Evolutionary conservation across 2,113 vertebrate genomes (phyloP).

Genomic region (Monarcha castaneiventris): DNA sequence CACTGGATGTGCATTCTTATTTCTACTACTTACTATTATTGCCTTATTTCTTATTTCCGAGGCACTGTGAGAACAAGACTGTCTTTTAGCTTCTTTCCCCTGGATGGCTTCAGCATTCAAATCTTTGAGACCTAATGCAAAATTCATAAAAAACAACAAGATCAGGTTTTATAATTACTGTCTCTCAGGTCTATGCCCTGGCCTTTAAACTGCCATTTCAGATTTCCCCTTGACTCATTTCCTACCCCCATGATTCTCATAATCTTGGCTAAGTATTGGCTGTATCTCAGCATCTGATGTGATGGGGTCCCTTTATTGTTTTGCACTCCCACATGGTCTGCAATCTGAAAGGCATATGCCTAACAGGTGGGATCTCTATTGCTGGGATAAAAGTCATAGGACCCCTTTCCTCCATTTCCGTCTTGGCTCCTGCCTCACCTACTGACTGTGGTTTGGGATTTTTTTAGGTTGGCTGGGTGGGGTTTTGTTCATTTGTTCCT

Average conservation of each 20-base stretch:
- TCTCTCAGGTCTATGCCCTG: background rate
- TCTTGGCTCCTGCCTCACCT: background rate
- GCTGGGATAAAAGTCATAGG: background rate
- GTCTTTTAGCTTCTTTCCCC: background rate
- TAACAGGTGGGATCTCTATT: background rate
- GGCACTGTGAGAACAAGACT: background rate
- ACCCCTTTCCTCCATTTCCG: background rate
- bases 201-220: background rate
- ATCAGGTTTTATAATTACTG: background rate
- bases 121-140: background rate
- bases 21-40: background rate
- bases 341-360: background rate
- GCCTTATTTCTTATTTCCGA: background rate
- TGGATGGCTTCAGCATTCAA: background rate
- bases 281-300: background rate
- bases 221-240: background rate
- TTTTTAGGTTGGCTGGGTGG: background rate
- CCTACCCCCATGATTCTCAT: background rate
- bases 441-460: background rate
- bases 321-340: background rate
- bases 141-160: background rate
- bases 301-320: background rate
- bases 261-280: background rate
- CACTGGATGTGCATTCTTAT: background rate
- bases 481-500: rapidly evolving